These are phyloP conservation scores for Cinclus mexicanus DNA, from an alignment of 2,113 vertebrate genomes.

Conservation along the genomic window DNA sequence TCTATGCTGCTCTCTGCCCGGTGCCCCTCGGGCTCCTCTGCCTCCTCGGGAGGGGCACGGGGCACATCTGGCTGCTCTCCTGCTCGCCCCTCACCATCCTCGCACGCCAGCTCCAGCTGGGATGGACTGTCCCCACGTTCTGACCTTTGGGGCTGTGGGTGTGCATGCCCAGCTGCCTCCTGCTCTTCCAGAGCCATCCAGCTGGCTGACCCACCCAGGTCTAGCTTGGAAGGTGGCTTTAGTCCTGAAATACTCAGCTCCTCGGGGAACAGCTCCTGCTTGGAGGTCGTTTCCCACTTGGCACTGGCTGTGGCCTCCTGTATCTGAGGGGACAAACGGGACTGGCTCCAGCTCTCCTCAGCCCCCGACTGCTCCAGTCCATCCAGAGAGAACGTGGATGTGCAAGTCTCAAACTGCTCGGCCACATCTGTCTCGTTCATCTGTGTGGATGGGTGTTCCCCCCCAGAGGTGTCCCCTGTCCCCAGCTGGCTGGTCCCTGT, in stretches of 20 bases:
- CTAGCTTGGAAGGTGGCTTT: neutral
- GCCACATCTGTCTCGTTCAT: conserved; percentile 4
- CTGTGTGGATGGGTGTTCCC: neutral
- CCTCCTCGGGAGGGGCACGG: accelerated
- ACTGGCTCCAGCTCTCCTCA: neutral
- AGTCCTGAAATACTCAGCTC: neutral
- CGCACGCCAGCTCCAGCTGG: accelerated
- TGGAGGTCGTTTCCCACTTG: neutral
- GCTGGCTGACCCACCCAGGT: neutral
- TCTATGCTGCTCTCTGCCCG: conserved; percentile 11
- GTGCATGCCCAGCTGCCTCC: neutral
- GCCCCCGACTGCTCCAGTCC: neutral
- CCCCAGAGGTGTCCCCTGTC: neutral
- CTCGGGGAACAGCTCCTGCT: neutral
- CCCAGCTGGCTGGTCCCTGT: neutral
- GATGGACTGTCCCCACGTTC: neutral
- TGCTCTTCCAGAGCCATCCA: conserved; percentile 53
- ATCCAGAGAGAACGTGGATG: conserved; percentile 13
- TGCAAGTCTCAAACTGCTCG: conserved; percentile 73
- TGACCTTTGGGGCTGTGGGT: neutral
- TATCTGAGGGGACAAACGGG: neutral
- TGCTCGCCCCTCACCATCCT: neutral
- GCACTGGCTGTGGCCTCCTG: neutral
- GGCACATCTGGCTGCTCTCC: neutral
- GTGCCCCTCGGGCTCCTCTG: neutral